A percentile compares a stretch with the other conserved stretches of the same genome.
Evolutionary conservation across 1,140 invertebrate genomes (phyloP).

Genomic region (Laodelphax striatellus): DNA sequence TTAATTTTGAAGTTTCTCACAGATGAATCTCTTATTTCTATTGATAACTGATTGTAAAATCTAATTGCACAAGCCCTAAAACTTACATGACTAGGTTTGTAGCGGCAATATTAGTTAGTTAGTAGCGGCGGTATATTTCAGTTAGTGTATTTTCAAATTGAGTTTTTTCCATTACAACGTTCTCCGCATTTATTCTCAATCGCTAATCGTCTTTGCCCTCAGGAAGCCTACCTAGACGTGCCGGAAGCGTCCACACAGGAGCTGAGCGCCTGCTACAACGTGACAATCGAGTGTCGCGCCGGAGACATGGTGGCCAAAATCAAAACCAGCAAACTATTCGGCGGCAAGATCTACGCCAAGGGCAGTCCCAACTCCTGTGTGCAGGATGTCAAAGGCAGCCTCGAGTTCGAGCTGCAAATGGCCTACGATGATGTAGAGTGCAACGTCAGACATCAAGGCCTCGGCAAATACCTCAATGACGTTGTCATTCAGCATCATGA

Average conservation of each 20-base stretch:
- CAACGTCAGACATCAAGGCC: conserved; percentile 72
- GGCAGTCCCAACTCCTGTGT: conserved; percentile 85
- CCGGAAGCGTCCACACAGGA: conserved; percentile 84
- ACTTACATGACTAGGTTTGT: too few relatives aligned
- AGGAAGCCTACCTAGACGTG: conserved; percentile 82
- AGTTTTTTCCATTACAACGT: too few relatives aligned
- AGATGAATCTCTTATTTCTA: too few relatives aligned
- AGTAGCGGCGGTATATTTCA: too few relatives aligned
- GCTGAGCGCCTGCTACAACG: conserved; percentile 87
- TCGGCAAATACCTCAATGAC: conserved; percentile 76
- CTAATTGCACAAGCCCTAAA: too few relatives aligned
- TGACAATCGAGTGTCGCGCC: conserved; percentile 81
- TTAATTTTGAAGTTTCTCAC: too few relatives aligned
- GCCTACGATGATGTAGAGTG: conserved; percentile 86
- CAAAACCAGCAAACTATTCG: conserved; percentile 82
- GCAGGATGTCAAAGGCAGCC: conserved; percentile 66
- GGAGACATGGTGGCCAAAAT: conserved; percentile 87
- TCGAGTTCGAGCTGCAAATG: conserved; percentile 81
- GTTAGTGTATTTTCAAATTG: too few relatives aligned
- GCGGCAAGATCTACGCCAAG: conserved; percentile 89
- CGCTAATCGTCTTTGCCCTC: conserved; percentile 11
- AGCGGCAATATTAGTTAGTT: too few relatives aligned
- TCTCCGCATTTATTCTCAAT: neutral
- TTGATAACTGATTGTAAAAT: too few relatives aligned
- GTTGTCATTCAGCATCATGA: conserved; percentile 90